Evolutionary conservation across 2,113 vertebrate species (phyloP).

Genomic region (Eretmochelys imbricata): DNA sequence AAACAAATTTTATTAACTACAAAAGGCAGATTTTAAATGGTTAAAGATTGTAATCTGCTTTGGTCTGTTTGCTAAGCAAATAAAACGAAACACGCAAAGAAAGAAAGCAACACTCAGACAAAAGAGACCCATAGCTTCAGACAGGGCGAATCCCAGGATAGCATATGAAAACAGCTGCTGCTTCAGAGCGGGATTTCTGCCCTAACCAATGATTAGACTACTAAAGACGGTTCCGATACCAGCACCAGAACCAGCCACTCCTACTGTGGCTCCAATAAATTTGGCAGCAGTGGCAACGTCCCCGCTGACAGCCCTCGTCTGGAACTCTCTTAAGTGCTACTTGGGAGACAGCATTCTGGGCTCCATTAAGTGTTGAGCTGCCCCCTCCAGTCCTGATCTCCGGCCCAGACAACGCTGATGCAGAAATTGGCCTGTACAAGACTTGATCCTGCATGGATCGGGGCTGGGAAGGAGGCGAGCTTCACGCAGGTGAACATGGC

Average conservation of each 20-base stretch:
- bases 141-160: conserved; percentile 98
- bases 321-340: conserved; percentile 90
- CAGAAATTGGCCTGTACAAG: conserved; percentile 95
- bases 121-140: conserved; percentile 99
- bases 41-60: no score
- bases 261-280: conserved; percentile 98
- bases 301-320: conserved; percentile 94
- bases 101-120: conserved; percentile 99
- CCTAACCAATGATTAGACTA: conserved; percentile 99
- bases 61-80: no score
- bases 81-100: no score
- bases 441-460: conserved; percentile 95
- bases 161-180: conserved; percentile 99
- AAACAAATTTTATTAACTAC: no score
- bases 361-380: conserved; percentile 81
- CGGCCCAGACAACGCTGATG: conserved; percentile 92
- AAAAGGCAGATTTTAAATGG: no score
- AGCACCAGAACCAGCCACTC: conserved; percentile 98
- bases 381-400: conserved; percentile 90
- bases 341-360: conserved; percentile 85
- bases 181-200: conserved; percentile 99
- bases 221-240: conserved; percentile 99
- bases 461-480: no score
- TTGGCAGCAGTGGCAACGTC: conserved; percentile 99
- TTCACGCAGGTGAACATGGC: no score